A percentile compares a stretch with the other conserved stretches of the same genome.
Conservation (phyloP, 2,888 invertebrate species). For the Marasmarcha lunaedactyla region DNA sequence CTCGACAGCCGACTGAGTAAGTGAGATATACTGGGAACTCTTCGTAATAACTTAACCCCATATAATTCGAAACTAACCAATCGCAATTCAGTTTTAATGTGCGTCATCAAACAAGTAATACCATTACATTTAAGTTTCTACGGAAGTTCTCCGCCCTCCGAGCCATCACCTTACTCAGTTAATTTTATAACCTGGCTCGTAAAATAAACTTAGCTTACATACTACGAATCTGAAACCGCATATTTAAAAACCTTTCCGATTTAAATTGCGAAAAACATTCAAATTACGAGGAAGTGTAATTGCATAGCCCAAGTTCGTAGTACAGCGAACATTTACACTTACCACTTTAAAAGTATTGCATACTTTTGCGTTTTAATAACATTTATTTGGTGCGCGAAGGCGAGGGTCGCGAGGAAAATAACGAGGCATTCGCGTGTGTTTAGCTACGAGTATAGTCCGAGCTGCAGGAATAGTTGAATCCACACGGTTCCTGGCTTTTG, state of each 20-base stretch:
- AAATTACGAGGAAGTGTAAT: slow-evolving; percentile 33
- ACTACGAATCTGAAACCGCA: not conserved
- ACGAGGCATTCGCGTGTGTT: slow-evolving; percentile 30
- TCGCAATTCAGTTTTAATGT: no score
- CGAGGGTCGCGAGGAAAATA: slow-evolving; percentile 44
- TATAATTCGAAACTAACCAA: no score
- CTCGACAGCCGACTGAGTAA: no score
- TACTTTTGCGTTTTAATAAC: slow-evolving; percentile 50
- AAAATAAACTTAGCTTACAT: not conserved
- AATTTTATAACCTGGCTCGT: no score
- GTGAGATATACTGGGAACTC: no score
- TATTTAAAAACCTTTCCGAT: no score
- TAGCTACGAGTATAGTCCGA: not conserved
- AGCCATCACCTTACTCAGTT: no score
- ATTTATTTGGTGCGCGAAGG: slow-evolving; percentile 41
- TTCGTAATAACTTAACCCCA: no score
- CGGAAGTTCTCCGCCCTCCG: no score
- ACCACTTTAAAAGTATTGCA: slow-evolving; percentile 43
- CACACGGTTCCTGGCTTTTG: slow-evolving; percentile 23
- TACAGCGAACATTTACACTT: slow-evolving; percentile 31
- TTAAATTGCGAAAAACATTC: no score
- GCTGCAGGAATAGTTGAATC: slow-evolving; percentile 20
- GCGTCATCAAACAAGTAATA: no score
- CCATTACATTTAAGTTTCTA: no score
- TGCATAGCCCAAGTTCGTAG: slow-evolving; percentile 26